Base-by-base conservation (phyloP, 2,888 invertebrate species). In the Geotrupes spiniger region DNA sequence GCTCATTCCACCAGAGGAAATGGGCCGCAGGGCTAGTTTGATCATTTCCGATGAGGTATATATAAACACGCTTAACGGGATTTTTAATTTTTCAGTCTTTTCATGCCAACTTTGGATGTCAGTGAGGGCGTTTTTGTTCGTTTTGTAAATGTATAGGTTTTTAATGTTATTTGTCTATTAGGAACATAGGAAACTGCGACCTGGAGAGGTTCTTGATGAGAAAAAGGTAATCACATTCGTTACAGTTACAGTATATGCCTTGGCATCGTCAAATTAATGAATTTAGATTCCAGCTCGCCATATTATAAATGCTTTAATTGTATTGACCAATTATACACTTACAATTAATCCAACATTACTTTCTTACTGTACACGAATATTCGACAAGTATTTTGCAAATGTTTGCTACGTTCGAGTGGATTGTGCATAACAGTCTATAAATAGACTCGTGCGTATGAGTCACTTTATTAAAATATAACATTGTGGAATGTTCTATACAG, bases 31-130 rank as follows among this genome's bases (percentile, higher is more conserved):
- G 63, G 91, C 93, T 60, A 92, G 92, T 63, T 81, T 94, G 62
- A 89, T 94, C 67, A 92, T 94, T 70, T 90, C 92, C 70, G 93
- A 94, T 74, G 93, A 94, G 91, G 94, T 94, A 87, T 74, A 80
- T 76, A 73, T 14, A 9, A 26, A 41, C 28, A 38, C 21, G 25
- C 36, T n/a, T 36, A 11, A 38, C 11, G 10, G 14, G 9, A 21
- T 14, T 38, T 21, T 38, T 39, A 39, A 28, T 36, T 27, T 46
- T 46, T 45, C 45, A 41, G 41, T 45, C 17, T 14, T 15, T 37
- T 42, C 25, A 15, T 14, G 3, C 25, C 38, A 16, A 9, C 15
- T 17, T 38, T 25, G 25, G 38, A 25, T 17, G 21, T 21, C 21
- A 21, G 6, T 21, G 44, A 42, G 46, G 47, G 17, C 38, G 10